A percentile compares a stretch with the other conserved stretches of the same genome.
Conservation (phyloP, 2,888 invertebrate genomes). For the Augiades crinisus region DNA sequence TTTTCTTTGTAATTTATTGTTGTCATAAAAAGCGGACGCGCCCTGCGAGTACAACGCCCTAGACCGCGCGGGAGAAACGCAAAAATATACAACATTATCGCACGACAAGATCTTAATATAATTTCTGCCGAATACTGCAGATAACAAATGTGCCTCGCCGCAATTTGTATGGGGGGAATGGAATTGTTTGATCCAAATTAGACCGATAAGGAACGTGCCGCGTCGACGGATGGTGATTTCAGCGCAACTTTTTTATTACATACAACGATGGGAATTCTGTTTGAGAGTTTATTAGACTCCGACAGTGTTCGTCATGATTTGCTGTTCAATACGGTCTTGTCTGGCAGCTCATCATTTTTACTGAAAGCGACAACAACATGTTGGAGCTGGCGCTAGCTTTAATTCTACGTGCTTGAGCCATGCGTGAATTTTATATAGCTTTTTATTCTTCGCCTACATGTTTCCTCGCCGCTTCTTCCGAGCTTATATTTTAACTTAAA, state of each 20-base stretch:
- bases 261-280: slow-evolving; percentile 8
- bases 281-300: slow-evolving; percentile 5
- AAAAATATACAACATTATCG: slow-evolving; percentile 73
- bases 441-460: too few species aligned
- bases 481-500: too few species aligned
- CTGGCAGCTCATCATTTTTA: slow-evolving; percentile 45
- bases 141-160: slow-evolving; percentile 70
- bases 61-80: slow-evolving; percentile 49
- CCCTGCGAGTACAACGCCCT: slow-evolving; percentile 51
- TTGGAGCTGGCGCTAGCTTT: slow-evolving; percentile 42
- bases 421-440: too few species aligned
- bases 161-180: slow-evolving; percentile 66
- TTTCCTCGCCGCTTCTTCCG: too few species aligned
- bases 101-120: slow-evolving; percentile 73
- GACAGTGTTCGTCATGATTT: slow-evolving; percentile 33
- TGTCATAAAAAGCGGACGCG: slow-evolving; percentile 58
- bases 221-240: slow-evolving; percentile 47
- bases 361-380: slow-evolving; percentile 33
- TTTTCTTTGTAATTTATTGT: slow-evolving; percentile 64
- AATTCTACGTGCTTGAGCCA: slow-evolving; percentile 43
- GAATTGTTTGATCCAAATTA: slow-evolving; percentile 76
- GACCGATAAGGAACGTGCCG: slow-evolving; percentile 69
- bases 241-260: slow-evolving; percentile 58
- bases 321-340: slow-evolving; percentile 48
- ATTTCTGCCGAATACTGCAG: slow-evolving; percentile 73